These are phyloP conservation scores for Mobula hypostoma DNA, from an alignment of 2,113 vertebrate species.

Conservation along the genomic window DNA sequence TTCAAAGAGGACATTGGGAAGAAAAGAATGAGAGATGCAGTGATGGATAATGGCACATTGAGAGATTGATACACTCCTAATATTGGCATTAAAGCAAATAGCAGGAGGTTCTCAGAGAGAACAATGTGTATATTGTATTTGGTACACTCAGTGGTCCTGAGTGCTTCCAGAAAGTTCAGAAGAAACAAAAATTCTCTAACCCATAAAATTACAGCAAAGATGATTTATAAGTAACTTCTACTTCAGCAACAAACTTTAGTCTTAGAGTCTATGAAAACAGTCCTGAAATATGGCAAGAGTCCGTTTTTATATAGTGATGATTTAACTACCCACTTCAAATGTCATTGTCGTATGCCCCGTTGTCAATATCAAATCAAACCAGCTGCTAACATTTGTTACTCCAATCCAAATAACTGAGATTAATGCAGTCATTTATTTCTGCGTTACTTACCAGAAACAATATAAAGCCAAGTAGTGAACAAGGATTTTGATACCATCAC, in stretches of 20 bases:
- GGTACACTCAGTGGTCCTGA: neutral
- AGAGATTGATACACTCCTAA: neutral
- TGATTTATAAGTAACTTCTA: neutral
- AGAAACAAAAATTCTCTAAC: neutral
- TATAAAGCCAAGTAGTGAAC: neutral
- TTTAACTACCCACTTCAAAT: neutral
- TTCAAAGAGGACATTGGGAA: neutral
- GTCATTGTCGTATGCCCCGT: neutral
- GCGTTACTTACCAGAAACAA: slow-evolving; percentile 14
- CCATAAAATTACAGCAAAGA: neutral
- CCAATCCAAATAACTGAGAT: neutral
- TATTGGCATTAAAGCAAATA: neutral
- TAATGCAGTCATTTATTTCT: neutral
- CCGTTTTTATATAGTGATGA: neutral
- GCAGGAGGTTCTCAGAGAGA: neutral
- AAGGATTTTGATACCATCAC: neutral
- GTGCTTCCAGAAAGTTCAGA: neutral
- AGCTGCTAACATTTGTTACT: neutral
- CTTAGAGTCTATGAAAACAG: neutral
- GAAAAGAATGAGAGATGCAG: neutral
- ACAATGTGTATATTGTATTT: neutral
- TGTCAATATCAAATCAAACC: neutral
- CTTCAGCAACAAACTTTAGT: neutral
- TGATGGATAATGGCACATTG: too few species aligned
- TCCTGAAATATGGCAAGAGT: neutral